Conservation (phyloP, 2,888 invertebrate species). For the Torymus aiolomorphi region DNA sequence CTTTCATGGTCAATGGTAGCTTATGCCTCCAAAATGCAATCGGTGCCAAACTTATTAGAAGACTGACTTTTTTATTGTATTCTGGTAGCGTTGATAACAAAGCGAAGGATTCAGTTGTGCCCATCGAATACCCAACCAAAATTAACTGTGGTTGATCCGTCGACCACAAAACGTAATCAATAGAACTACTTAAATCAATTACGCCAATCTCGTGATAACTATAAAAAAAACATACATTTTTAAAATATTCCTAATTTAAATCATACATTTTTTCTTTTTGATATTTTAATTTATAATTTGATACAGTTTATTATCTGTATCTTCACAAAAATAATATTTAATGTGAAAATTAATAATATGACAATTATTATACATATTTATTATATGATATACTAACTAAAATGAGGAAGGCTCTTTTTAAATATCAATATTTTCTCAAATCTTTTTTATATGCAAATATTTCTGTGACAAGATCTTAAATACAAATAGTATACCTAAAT, state of each 20-base stretch:
- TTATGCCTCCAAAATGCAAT: constrained; percentile 37
- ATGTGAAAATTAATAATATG: too few species aligned
- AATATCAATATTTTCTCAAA: too few species aligned
- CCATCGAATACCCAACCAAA: constrained; percentile 95
- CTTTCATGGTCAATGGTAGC: background rate
- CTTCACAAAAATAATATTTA: too few species aligned
- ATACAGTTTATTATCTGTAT: too few species aligned
- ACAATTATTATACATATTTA: too few species aligned
- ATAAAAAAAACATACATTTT: constrained; percentile 23
- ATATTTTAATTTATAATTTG: too few species aligned
- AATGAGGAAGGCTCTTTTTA: too few species aligned
- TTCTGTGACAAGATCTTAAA: constrained; percentile 4
- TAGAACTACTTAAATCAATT: constrained; percentile 89
- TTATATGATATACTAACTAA: too few species aligned
- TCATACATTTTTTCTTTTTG: too few species aligned
- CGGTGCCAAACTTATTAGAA: constrained; percentile 19
- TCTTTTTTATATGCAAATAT: background rate
- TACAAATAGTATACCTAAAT: constrained; percentile 43
- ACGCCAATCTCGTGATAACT: constrained; percentile 92
- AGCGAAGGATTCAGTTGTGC: constrained; percentile 85
- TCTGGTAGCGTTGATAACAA: constrained; percentile 82
- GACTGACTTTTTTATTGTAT: constrained; percentile 81
- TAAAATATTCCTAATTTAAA: too few species aligned
- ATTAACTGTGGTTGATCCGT: constrained; percentile 77
- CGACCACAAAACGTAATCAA: constrained; percentile 81